Percentiles rank a stretch among this genome's conserved stretches.
Evolutionary conservation across 1,140 invertebrate species (phyloP).

Genomic region (Penaeus japonicus): DNA sequence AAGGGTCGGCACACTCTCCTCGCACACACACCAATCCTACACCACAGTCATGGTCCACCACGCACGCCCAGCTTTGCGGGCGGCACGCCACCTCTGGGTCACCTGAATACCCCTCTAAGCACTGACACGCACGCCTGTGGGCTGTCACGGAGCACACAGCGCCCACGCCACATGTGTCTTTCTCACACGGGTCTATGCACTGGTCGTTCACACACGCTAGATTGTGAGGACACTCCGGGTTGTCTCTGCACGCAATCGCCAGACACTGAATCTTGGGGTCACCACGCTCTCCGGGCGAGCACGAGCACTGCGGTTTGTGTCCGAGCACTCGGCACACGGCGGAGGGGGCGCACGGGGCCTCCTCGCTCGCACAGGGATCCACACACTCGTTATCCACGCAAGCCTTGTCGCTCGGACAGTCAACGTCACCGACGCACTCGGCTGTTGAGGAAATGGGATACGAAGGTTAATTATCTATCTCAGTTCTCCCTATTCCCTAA

Average conservation of each 20-base stretch:
- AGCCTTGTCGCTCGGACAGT: conserved; percentile 62
- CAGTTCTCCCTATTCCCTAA: background rate
- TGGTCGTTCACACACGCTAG: conserved; percentile 72
- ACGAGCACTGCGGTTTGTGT: conserved; percentile 59
- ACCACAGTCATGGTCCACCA: conserved; percentile 79
- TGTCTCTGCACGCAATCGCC: conserved; percentile 73
- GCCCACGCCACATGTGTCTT: conserved; percentile 68
- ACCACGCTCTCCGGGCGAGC: conserved; percentile 58
- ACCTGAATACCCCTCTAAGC: conserved; percentile 65
- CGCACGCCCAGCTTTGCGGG: conserved; percentile 76
- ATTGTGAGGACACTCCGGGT: conserved; percentile 74
- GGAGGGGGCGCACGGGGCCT: conserved; percentile 60
- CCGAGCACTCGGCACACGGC: conserved; percentile 59
- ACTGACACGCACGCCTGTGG: conserved; percentile 75
- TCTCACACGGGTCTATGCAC: conserved; percentile 70
- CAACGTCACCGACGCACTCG: conserved; percentile 63
- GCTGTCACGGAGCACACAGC: conserved; percentile 59
- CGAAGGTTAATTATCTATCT: background rate
- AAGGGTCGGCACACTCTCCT: conserved; percentile 81
- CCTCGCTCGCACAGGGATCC: conserved; percentile 61
- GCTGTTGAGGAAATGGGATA: conserved; percentile 40
- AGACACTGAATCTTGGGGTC: conserved; percentile 76
- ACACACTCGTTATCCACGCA: conserved; percentile 61
- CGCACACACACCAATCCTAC: conserved; percentile 80
- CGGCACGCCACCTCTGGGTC: conserved; percentile 64